phyloP scores from a whole-genome alignment of 2,113 vertebrate genomes.

The Octodon degus region DNA sequence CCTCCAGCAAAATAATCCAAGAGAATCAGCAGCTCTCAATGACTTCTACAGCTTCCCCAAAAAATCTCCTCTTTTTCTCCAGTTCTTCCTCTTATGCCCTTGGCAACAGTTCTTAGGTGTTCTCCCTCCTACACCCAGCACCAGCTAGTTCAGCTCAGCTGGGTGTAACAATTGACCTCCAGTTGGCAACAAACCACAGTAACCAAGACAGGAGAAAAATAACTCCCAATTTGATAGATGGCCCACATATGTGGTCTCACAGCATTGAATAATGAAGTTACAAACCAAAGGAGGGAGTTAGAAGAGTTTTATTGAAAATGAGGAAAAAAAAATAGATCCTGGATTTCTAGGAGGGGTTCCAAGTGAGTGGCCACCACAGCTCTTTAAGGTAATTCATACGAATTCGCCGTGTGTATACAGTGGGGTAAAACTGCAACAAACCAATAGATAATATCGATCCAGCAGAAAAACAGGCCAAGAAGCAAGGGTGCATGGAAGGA shows the following conservation, averaged over 20 bases:
- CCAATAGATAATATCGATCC: not conserved
- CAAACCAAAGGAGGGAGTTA: not conserved
- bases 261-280: not conserved
- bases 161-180: too few relatives aligned
- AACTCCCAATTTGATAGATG: not conserved
- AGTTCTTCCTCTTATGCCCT: too few relatives aligned
- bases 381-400: not conserved
- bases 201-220: not conserved
- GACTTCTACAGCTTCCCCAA: too few relatives aligned
- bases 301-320: not conserved
- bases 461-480: not conserved
- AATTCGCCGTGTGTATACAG: not conserved
- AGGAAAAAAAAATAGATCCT: not conserved
- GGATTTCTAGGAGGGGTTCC: not conserved
- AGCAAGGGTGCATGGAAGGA: not conserved
- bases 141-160: too few relatives aligned
- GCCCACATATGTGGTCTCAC: not conserved
- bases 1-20: too few relatives aligned
- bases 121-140: too few relatives aligned
- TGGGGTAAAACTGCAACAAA: not conserved
- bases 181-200: too few relatives aligned
- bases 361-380: not conserved
- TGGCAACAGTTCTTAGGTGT: too few relatives aligned
- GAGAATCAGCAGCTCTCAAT: too few relatives aligned
- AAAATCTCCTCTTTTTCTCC: too few relatives aligned